A percentile compares a stretch with the other conserved stretches of the same genome.
Evolutionary conservation across 2,888 invertebrate species (phyloP).

Genomic region (Ganaspis brasiliensis): DNA sequence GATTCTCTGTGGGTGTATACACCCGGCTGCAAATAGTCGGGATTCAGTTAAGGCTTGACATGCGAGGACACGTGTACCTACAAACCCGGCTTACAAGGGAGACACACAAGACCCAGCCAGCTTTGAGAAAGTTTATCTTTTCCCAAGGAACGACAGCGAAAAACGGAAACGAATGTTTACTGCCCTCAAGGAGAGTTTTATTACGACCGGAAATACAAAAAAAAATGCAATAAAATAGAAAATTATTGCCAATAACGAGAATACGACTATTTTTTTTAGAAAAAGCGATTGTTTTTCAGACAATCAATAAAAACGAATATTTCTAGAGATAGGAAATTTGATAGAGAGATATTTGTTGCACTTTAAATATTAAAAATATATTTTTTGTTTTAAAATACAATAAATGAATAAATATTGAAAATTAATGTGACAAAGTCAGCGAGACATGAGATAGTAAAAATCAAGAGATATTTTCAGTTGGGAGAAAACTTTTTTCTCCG

Average conservation of each 20-base stretch:
- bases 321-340: neutral
- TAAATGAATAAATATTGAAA: neutral
- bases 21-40: slow-evolving; percentile 41
- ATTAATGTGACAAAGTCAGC: neutral
- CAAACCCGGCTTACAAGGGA: slow-evolving; percentile 8
- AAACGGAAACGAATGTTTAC: slow-evolving; percentile 15
- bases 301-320: too few relatives aligned
- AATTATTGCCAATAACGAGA: too few relatives aligned
- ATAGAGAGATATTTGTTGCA: neutral
- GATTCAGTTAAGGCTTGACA: slow-evolving; percentile 24
- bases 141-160: slow-evolving; percentile 3
- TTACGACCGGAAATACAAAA: too few relatives aligned
- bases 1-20: slow-evolving; percentile 31
- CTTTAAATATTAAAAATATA: too few relatives aligned
- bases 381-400: too few relatives aligned
- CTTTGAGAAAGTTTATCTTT: slow-evolving; percentile 34
- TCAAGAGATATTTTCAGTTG: slow-evolving; percentile 19
- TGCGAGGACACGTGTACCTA: slow-evolving; percentile 28
- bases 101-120: slow-evolving; percentile 2
- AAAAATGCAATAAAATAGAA: too few relatives aligned
- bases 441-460: slow-evolving; percentile 8
- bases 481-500: slow-evolving; percentile 23
- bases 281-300: too few relatives aligned
- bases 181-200: neutral
- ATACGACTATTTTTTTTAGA: too few relatives aligned